Evolutionary conservation across 1,140 invertebrate species (phyloP).

Genomic region (Drosophila lini): DNA sequence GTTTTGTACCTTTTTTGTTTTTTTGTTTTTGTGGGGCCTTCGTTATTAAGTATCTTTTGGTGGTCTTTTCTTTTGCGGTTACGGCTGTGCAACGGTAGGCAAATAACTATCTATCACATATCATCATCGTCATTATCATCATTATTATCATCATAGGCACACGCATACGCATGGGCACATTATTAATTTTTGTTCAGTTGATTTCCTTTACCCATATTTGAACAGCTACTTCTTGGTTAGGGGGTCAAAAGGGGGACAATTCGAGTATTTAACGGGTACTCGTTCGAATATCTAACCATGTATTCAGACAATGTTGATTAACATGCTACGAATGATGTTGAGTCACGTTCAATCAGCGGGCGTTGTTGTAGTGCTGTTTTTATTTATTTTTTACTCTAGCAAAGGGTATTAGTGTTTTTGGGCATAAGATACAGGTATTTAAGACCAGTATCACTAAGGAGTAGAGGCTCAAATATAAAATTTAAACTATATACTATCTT

Average conservation of each 20-base stretch:
- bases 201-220: slow-evolving; percentile 41
- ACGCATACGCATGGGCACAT: slow-evolving; percentile 37
- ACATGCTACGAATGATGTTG: slow-evolving; percentile 46
- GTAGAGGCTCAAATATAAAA: too few relatives aligned
- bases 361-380: slow-evolving; percentile 12
- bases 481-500: neutral
- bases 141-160: slow-evolving; percentile 15
- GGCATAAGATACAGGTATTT: neutral
- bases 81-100: slow-evolving; percentile 47
- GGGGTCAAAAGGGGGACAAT: slow-evolving; percentile 26
- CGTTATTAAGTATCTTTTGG: slow-evolving; percentile 27
- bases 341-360: slow-evolving; percentile 46
- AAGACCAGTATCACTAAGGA: neutral
- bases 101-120: slow-evolving; percentile 35
- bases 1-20: slow-evolving; percentile 19
- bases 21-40: slow-evolving; percentile 1
- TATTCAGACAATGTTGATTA: slow-evolving; percentile 42
- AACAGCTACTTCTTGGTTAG: slow-evolving; percentile 14
- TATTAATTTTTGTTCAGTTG: slow-evolving; percentile 55
- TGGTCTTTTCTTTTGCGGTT: slow-evolving; percentile 36
- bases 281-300: slow-evolving; percentile 12
- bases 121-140: slow-evolving; percentile 7
- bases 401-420: neutral
- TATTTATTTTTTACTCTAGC: slow-evolving; percentile 11
- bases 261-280: slow-evolving; percentile 16